Base-by-base conservation (phyloP, 2,888 invertebrate species). In the Lasius fuliginosus region DNA sequence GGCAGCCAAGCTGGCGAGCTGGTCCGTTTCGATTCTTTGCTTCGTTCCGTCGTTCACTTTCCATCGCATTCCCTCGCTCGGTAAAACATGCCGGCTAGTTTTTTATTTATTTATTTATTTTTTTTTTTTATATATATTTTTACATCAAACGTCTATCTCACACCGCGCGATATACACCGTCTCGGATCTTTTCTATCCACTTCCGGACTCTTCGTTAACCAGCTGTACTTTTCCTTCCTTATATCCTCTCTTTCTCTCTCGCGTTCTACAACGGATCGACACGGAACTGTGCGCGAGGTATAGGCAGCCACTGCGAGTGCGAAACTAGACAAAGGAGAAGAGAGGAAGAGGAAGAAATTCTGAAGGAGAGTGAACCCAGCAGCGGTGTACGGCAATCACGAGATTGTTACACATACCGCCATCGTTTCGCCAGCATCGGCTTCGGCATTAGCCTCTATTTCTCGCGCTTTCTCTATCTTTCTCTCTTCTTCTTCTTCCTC, bases 121-220 rank as follows among this genome's bases (percentile, higher is more conserved):
- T 88, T 90, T 92, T 93, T 92, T 91, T 87, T n/a, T n/a, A n/a
- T n/a, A n/a, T n/a, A n/a, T 90, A 88, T 90, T 92, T 93, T 91
- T 88, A 89, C 89, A 88, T 90, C 85, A 88, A 87, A 90, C 87
- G 88, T 88, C 86, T 83, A 91, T 86, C 86, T 77, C 83, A 77
- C 82, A 79, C 76, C 75, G 79, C 82, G 9, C 49, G 49, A 64
- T 53, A 30, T 65, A 77, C 82, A 56, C 49, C 36, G 58, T 30
- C 62, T 53, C 40, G 82, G 40, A 81, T 82, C 83, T 73, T 69
- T 71, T 82, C 85, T 76, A 40, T 75, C 65, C 65, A 49, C 79
- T 77, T 84, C 85, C 68, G 82, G 75, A 69, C 33, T 79, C 74
- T 68, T 23, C 36, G 67, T 68, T 64, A 77, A 46, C 49, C 64